A percentile compares a stretch with the other conserved stretches of the same genome.
Conservation (phyloP, 23 tunicate genomes). For the Trididemnum miniatum region DNA sequence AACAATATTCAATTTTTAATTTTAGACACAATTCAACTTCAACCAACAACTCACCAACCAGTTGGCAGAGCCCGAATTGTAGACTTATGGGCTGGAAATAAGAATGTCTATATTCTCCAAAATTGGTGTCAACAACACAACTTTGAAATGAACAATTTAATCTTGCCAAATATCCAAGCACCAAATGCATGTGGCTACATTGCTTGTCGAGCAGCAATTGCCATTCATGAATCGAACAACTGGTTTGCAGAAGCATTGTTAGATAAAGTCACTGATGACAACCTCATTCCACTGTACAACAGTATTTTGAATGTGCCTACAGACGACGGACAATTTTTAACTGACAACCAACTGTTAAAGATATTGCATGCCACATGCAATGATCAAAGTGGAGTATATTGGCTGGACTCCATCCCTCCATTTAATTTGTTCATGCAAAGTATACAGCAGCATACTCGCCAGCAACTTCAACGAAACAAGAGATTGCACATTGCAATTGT, state of each 20-base stretch:
- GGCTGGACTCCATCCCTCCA: not conserved
- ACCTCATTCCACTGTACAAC: not conserved
- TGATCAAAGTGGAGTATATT: not conserved
- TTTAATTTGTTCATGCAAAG: no score
- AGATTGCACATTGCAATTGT: not conserved
- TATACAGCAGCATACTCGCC: not conserved
- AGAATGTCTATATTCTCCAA: constrained; percentile 10
- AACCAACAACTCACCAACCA: no score
- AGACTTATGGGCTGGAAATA: constrained; percentile 25
- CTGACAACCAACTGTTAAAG: not conserved
- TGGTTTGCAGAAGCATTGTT: not conserved
- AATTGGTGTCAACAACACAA: not conserved
- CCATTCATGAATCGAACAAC: not conserved
- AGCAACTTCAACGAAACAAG: not conserved
- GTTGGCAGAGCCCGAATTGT: not conserved
- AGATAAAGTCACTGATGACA: not conserved
- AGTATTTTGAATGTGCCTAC: not conserved
- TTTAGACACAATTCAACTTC: no score
- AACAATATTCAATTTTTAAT: no score
- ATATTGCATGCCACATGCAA: not conserved
- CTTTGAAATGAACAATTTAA: not conserved
- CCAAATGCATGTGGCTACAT: not conserved
- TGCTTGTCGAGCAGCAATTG: not conserved
- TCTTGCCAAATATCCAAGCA: not conserved
- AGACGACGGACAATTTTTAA: not conserved